Evolutionary conservation across 2,888 invertebrate species (phyloP).

Genomic region (Gibbula magus): DNA sequence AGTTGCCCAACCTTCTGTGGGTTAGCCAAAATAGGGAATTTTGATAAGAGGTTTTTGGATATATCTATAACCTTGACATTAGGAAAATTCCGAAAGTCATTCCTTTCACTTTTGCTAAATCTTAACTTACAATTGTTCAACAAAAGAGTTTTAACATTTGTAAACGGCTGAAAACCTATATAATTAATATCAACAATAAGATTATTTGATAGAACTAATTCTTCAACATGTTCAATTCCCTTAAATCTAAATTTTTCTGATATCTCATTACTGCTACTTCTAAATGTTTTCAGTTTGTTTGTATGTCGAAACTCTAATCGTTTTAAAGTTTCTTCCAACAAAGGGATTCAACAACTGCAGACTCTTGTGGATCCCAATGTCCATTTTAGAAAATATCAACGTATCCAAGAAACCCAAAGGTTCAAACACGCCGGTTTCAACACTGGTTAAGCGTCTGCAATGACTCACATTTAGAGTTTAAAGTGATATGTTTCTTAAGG

Average conservation of each 20-base stretch:
- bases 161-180: background rate
- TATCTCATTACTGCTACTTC: background rate
- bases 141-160: background rate
- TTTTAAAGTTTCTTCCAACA: background rate
- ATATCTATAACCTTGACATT: background rate
- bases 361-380: background rate
- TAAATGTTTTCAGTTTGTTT: background rate
- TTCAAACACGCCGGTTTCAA: background rate
- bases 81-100: background rate
- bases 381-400: background rate
- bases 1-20: background rate
- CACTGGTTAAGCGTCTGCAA: background rate
- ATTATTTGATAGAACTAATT: background rate
- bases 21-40: background rate
- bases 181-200: background rate
- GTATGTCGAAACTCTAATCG: background rate
- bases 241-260: background rate
- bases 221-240: background rate
- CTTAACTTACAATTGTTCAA: background rate
- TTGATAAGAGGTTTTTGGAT: background rate
- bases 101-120: background rate
- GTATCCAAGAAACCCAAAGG: background rate
- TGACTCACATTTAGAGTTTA: background rate
- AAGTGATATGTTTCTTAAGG: background rate
- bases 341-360: background rate